Conservation (phyloP, 2,797 vertebrate species). For the Tympanoctomys barrerae region DNA sequence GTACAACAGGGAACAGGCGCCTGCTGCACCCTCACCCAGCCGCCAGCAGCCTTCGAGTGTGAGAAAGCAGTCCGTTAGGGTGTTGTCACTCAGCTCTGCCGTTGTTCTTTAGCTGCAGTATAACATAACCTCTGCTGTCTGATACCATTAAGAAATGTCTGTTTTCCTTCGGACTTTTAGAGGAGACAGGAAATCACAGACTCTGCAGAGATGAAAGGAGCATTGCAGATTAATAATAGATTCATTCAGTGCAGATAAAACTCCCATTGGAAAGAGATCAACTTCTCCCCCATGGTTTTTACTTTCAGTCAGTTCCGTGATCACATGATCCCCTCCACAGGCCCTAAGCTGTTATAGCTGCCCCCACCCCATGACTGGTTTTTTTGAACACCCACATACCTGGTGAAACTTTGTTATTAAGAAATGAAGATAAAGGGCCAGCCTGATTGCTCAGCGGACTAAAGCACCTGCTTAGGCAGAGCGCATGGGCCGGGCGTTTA, state of each 20-base stretch:
- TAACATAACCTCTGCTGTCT: not conserved
- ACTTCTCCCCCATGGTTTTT: not conserved
- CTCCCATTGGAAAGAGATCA: not conserved
- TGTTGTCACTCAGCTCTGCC: not conserved
- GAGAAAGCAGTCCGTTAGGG: not conserved
- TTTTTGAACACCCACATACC: not conserved
- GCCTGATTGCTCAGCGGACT: too few relatives aligned
- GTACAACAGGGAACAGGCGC: not conserved
- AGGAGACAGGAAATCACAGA: constrained; percentile 46
- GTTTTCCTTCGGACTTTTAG: constrained; percentile 46
- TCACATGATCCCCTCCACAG: not conserved
- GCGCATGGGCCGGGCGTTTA: too few relatives aligned
- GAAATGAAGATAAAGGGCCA: not conserved
- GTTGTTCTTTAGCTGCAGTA: not conserved
- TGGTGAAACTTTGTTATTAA: not conserved
- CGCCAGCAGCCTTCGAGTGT: not conserved
- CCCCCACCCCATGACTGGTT: not conserved
- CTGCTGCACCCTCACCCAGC: not conserved
- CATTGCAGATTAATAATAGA: not conserved
- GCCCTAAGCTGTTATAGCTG: not conserved
- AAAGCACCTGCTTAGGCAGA: too few relatives aligned
- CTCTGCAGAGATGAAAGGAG: not conserved
- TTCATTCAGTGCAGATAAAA: not conserved
- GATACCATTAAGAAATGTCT: constrained; percentile 14
- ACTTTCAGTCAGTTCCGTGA: not conserved